Evolutionary conservation across 2,797 vertebrate species (phyloP).

Genomic region (Kryptopterus vitreolus): DNA sequence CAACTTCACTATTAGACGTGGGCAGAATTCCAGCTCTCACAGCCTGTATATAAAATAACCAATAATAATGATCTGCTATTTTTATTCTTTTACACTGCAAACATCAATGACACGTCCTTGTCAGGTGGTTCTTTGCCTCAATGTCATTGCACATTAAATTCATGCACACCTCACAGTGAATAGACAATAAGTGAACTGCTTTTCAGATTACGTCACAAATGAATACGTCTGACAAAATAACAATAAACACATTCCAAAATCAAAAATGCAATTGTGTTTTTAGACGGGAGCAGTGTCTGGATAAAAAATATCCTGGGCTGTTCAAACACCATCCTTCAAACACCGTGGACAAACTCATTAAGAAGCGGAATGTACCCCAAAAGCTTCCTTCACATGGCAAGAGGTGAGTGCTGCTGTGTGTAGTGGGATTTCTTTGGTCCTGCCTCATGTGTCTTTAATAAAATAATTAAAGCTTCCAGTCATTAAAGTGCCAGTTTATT

Average conservation of each 20-base stretch:
- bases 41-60: too few relatives aligned
- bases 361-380: conserved; percentile 91
- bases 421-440: background rate
- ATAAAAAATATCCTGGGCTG: conserved; percentile 89
- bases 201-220: background rate
- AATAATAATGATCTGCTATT: too few relatives aligned
- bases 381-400: conserved; percentile 88
- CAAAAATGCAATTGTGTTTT: too few relatives aligned
- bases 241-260: background rate
- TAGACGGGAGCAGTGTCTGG: conserved; percentile 92
- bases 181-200: background rate
- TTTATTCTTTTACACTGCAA: too few relatives aligned
- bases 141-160: too few relatives aligned
- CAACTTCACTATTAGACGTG: too few relatives aligned
- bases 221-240: background rate
- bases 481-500: background rate
- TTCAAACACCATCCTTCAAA: conserved; percentile 88
- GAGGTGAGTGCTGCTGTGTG: conserved; percentile 70
- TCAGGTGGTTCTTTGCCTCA: too few relatives aligned
- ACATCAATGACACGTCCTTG: too few relatives aligned
- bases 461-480: background rate
- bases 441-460: background rate
- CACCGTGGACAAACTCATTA: conserved; percentile 94
- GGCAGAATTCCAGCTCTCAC: too few relatives aligned
- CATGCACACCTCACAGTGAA: too few relatives aligned